A percentile compares a stretch with the other conserved stretches of the same genome.
phyloP scores from a whole-genome alignment of 2,797 vertebrate species.

The Dendrocincla tyrannina region DNA sequence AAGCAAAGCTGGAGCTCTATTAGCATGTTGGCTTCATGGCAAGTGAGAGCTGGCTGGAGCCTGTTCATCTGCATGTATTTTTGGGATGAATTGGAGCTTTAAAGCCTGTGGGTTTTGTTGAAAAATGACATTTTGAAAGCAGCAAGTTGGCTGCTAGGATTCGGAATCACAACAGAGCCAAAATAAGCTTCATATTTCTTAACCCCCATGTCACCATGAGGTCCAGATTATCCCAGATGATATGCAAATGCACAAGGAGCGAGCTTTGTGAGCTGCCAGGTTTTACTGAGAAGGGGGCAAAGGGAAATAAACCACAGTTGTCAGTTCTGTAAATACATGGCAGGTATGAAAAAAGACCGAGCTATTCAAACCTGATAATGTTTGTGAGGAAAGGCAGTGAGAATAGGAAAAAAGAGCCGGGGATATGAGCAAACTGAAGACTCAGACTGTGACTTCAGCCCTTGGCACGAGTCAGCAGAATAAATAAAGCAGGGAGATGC shows the following conservation, averaged over 20 bases:
- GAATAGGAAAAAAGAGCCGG: neutral
- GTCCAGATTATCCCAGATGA: neutral
- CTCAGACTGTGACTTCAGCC: slow-evolving; percentile 31
- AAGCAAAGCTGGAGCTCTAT: slow-evolving; percentile 17
- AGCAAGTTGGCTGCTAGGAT: slow-evolving; percentile 32
- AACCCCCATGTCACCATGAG: neutral
- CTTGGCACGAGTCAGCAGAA: slow-evolving; percentile 19
- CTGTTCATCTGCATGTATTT: slow-evolving; percentile 43
- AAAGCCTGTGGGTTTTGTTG: slow-evolving; percentile 17
- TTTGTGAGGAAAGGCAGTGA: neutral
- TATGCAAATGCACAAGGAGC: neutral
- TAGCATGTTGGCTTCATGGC: slow-evolving; percentile 24
- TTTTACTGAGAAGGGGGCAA: neutral
- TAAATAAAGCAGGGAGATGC: slow-evolving; percentile 8
- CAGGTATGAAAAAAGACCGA: neutral
- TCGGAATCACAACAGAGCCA: slow-evolving; percentile 6
- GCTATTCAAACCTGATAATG: neutral
- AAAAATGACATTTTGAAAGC: slow-evolving; percentile 51
- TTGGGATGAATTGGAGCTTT: slow-evolving; percentile 40
- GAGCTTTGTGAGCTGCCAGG: neutral
- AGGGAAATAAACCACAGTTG: neutral
- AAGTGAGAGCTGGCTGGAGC: slow-evolving; percentile 38
- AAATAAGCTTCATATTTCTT: slow-evolving; percentile 47
- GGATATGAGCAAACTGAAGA: neutral
- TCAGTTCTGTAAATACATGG: neutral